Evolutionary conservation across 2,888 invertebrate species (phyloP).

Genomic region (Malthinus seriepunctatus): DNA sequence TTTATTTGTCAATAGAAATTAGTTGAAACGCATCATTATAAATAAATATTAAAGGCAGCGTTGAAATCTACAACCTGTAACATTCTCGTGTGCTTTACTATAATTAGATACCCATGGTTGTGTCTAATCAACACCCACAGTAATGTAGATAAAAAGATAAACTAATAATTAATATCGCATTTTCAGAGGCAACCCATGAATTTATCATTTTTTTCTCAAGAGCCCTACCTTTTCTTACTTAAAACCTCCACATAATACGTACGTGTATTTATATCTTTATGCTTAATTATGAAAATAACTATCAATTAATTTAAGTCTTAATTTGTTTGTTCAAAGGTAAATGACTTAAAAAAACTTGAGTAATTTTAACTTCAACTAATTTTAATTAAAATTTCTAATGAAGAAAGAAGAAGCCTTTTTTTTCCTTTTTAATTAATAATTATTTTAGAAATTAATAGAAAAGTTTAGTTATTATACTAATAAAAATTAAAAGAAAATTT

Average conservation of each 20-base stretch:
- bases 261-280: not conserved
- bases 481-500: too few relatives aligned
- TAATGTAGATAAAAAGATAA: conserved; percentile 30
- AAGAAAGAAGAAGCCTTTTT: too few relatives aligned
- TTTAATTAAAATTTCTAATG: too few relatives aligned
- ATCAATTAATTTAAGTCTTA: too few relatives aligned
- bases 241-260: conserved; percentile 8
- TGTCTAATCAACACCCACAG: conserved; percentile 30
- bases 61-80: conserved; percentile 16
- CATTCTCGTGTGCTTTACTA: conserved; percentile 21
- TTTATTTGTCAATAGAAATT: too few relatives aligned
- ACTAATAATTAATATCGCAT: conserved; percentile 29
- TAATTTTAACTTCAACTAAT: too few relatives aligned
- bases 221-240: conserved; percentile 6
- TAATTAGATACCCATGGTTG: conserved; percentile 28
- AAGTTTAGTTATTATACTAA: too few relatives aligned
- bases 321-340: too few relatives aligned
- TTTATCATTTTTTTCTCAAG: conserved; percentile 7
- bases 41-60: conserved; percentile 5
- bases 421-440: too few relatives aligned
- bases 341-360: too few relatives aligned
- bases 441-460: too few relatives aligned
- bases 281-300: not conserved
- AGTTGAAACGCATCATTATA: too few relatives aligned
- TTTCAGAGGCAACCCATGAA: conserved; percentile 24